A percentile compares a stretch with the other conserved stretches of the same genome.
These are phyloP conservation scores for Rhagium mordax DNA, from an alignment of 2,888 invertebrate genomes.

Conservation along the genomic window DNA sequence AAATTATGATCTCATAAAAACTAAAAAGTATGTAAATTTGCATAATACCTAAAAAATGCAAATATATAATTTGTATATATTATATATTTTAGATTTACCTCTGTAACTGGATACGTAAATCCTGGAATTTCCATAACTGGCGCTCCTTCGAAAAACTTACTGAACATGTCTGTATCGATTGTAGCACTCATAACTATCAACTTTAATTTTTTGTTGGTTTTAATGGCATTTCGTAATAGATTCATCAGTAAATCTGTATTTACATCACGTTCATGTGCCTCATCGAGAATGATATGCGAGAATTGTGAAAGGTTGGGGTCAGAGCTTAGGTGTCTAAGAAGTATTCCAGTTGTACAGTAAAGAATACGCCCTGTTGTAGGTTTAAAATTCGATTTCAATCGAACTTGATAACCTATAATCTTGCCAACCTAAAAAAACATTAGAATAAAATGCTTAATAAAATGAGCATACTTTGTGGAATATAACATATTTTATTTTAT, in stretches of 20 bases:
- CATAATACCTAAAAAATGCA: too few species aligned
- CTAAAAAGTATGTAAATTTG: too few species aligned
- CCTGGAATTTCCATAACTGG: slow-evolving; percentile 70
- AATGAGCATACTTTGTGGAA: too few species aligned
- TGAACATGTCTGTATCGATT: slow-evolving; percentile 75
- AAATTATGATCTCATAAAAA: too few species aligned
- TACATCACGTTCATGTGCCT: slow-evolving; percentile 82
- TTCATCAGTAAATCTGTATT: slow-evolving; percentile 79
- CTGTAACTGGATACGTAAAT: slow-evolving; percentile 75
- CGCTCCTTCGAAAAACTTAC: slow-evolving; percentile 71
- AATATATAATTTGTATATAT: too few species aligned
- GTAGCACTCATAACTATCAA: slow-evolving; percentile 84
- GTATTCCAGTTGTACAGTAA: slow-evolving; percentile 80
- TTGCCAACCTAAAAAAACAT: slow-evolving; percentile 73
- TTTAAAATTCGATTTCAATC: slow-evolving; percentile 73
- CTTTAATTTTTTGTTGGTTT: slow-evolving; percentile 73
- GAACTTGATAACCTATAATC: slow-evolving; percentile 79
- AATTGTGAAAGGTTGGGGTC: slow-evolving; percentile 73
- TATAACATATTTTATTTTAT: too few species aligned
- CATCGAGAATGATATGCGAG: slow-evolving; percentile 81
- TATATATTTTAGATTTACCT: slow-evolving; percentile 55
- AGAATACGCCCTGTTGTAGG: slow-evolving; percentile 75
- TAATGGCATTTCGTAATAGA: slow-evolving; percentile 72
- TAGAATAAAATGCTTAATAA: too few species aligned
- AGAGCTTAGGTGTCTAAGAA: slow-evolving; percentile 67